Evolutionary conservation across 2,888 invertebrate species (phyloP).

Genomic region (Sesia apiformis): DNA sequence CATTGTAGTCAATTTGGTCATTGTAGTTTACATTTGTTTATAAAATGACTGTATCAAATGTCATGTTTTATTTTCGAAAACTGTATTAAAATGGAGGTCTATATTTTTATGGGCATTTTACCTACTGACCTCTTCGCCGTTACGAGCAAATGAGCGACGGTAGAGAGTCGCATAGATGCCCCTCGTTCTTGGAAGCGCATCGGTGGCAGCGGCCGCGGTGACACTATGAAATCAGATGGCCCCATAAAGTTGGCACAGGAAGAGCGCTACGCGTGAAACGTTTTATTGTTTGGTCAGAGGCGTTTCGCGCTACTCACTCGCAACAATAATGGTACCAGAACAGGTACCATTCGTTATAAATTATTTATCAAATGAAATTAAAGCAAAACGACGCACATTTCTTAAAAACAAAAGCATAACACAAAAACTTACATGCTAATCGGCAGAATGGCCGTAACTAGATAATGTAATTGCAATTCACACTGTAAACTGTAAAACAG

Average conservation of each 20-base stretch:
- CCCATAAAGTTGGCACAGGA: conserved; percentile 43
- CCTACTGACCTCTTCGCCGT: conserved; percentile 7
- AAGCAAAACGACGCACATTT: no score
- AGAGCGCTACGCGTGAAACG: conserved; percentile 45
- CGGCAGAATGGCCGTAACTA: no score
- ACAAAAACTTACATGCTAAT: no score
- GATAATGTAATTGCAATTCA: no score
- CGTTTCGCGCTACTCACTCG: conserved; percentile 47
- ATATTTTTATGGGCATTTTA: not conserved
- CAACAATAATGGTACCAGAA: conserved; percentile 31
- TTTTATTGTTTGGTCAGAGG: conserved; percentile 36
- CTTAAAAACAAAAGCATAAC: no score
- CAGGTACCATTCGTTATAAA: not conserved
- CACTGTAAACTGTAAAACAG: no score
- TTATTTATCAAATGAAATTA: not conserved
- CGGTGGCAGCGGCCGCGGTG: conserved; percentile 15
- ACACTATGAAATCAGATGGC: conserved; percentile 43
- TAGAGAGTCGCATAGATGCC: conserved; percentile 8
- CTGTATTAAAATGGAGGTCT: no score
- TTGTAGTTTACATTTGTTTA: no score
- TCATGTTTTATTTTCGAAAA: no score
- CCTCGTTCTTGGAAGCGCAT: conserved; percentile 4
- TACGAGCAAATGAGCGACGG: conserved; percentile 4
- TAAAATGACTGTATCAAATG: no score
- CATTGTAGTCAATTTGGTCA: no score